These are phyloP conservation scores for Sinocyclocheilus maitianheensis DNA, from an alignment of 2,113 vertebrate genomes.

Conservation along the genomic window DNA sequence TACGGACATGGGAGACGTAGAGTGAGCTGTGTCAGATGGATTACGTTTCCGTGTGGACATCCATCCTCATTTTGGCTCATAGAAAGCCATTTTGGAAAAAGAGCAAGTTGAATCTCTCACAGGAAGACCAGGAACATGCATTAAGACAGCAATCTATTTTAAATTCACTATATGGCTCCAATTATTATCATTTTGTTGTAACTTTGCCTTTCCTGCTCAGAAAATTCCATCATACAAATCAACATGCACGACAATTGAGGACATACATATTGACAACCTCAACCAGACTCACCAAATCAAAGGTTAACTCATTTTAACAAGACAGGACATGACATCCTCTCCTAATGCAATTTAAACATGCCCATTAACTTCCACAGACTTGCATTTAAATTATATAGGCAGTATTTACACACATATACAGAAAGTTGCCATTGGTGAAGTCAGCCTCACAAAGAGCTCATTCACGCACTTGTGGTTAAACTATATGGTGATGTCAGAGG, in stretches of 20 bases:
- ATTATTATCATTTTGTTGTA: background rate
- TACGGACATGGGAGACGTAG: constrained; percentile 64
- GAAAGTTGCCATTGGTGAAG: constrained; percentile 65
- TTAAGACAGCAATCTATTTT: background rate
- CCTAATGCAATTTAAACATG: background rate
- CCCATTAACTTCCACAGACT: background rate
- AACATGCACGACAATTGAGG: too few species aligned
- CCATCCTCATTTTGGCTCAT: constrained; percentile 70
- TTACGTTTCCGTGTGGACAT: constrained; percentile 67
- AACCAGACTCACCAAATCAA: background rate
- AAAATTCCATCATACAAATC: background rate
- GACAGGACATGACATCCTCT: constrained; percentile 7
- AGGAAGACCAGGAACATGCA: background rate
- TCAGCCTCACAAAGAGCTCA: constrained; percentile 62
- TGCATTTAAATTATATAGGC: constrained; percentile 5
- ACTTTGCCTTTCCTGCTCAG: background rate
- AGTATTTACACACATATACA: constrained; percentile 35
- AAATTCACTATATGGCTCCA: background rate
- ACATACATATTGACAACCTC: background rate
- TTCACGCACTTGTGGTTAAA: constrained; percentile 62
- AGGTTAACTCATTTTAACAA: constrained; percentile 2
- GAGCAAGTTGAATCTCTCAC: background rate
- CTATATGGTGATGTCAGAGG: constrained; percentile 72
- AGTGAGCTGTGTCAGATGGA: constrained; percentile 65
- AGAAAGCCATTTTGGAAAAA: constrained; percentile 49